A percentile compares a stretch with the other conserved stretches of the same genome.
phyloP scores from a whole-genome alignment of 2,797 vertebrate genomes.

The Esox masquinongy region DNA sequence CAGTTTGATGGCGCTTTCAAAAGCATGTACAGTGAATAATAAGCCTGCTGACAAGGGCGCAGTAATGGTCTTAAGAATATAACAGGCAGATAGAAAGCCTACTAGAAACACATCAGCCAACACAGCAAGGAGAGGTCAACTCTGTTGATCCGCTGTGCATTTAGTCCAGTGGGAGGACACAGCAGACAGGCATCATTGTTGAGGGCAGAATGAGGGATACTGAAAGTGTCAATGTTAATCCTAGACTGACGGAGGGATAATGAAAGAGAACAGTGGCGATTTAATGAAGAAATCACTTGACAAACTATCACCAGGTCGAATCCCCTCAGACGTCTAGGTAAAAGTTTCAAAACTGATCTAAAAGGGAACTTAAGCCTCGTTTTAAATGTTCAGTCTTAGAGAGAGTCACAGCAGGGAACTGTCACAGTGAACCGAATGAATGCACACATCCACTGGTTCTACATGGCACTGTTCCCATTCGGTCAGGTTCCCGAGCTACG shows the following conservation, averaged over 20 bases:
- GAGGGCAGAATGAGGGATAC: background rate
- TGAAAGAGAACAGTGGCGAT: background rate
- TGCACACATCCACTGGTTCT: constrained; percentile 43
- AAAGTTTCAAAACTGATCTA: constrained; percentile 37
- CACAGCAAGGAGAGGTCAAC: background rate
- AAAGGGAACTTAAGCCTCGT: background rate
- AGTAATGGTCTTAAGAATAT: background rate
- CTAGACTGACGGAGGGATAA: background rate
- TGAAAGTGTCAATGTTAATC: background rate
- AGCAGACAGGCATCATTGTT: background rate
- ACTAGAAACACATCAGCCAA: background rate
- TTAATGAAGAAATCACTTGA: background rate
- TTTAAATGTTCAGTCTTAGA: constrained; percentile 17
- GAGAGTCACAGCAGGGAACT: constrained; percentile 41
- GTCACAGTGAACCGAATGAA: constrained; percentile 49
- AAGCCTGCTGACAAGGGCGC: background rate
- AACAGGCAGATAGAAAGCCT: background rate
- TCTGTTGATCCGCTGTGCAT: background rate
- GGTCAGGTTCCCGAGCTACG: constrained; percentile 14
- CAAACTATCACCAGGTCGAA: background rate
- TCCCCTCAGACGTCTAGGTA: too few relatives aligned
- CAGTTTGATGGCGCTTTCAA: constrained; percentile 5
- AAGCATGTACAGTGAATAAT: background rate
- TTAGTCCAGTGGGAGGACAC: background rate
- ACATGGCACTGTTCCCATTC: constrained; percentile 21